Percentiles rank a stretch among this genome's conserved stretches.
phyloP scores from a whole-genome alignment of 2,888 invertebrate species.

The Sinohyriopsis cumingii region DNA sequence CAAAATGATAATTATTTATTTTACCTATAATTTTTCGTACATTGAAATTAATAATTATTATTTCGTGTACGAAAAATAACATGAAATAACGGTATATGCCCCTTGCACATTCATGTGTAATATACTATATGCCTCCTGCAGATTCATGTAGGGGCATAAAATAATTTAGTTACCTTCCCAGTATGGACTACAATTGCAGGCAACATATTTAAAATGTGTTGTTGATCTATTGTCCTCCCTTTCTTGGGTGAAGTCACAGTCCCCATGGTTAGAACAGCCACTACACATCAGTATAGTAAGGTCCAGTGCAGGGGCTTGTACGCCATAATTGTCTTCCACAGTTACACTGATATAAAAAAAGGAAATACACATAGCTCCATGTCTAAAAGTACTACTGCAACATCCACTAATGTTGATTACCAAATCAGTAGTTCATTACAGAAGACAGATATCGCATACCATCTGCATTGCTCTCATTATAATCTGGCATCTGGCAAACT shows the following conservation, averaged over 20 bases:
- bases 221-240: neutral
- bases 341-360: constrained; percentile 9
- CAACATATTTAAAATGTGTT: constrained; percentile 4
- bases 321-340: constrained; percentile 5
- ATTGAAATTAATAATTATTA: too few relatives aligned
- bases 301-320: constrained; percentile 6
- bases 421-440: too few relatives aligned
- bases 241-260: constrained; percentile 10
- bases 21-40: too few relatives aligned
- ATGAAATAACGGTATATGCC: too few relatives aligned
- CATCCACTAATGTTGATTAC: neutral
- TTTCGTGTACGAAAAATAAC: too few relatives aligned
- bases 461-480: too few relatives aligned
- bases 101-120: too few relatives aligned
- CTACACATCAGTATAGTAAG: constrained; percentile 13
- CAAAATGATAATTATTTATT: too few relatives aligned
- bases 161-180: constrained; percentile 10
- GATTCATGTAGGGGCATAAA: too few relatives aligned
- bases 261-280: constrained; percentile 12
- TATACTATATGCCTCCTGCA: too few relatives aligned
- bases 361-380: neutral
- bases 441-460: too few relatives aligned
- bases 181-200: constrained; percentile 10
- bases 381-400: neutral
- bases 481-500: too few relatives aligned